Evolutionary conservation across 2,888 invertebrate genomes (phyloP).

Genomic region (Chaitophorus viminalis): DNA sequence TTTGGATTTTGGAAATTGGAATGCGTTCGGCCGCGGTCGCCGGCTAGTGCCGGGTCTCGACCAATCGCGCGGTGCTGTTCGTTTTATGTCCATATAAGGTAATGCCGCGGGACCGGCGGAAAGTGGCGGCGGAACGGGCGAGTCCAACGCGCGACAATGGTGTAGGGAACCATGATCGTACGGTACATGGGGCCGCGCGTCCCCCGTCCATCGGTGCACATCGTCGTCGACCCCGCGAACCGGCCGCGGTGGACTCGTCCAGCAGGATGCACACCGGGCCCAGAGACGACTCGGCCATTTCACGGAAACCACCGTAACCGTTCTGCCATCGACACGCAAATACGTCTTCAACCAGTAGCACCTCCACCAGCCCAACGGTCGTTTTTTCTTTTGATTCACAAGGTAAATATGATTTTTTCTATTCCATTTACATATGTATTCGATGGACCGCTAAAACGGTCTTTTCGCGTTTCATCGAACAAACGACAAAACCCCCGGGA

Average conservation of each 20-base stretch:
- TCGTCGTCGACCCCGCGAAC: background rate
- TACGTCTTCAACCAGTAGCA: conserved; percentile 14
- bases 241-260: conserved; percentile 61
- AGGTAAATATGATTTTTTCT: conserved; percentile 25
- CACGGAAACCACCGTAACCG: conserved; percentile 58
- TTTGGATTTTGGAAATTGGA: conserved; percentile 39
- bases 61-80: conserved; percentile 76
- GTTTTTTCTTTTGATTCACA: background rate
- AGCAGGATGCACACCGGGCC: conserved; percentile 63
- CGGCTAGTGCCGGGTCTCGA: conserved; percentile 67
- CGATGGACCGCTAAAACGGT: background rate
- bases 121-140: conserved; percentile 70
- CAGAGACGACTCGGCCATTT: conserved; percentile 62
- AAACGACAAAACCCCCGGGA: no score
- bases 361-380: conserved; percentile 1
- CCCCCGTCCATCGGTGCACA: background rate
- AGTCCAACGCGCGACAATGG: conserved; percentile 67
- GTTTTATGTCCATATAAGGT: conserved; percentile 87
- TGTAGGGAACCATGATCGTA: conserved; percentile 21
- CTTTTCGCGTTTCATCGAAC: background rate
- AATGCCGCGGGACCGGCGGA: conserved; percentile 74
- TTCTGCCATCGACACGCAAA: conserved; percentile 34
- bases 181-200: background rate
- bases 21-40: conserved; percentile 60
- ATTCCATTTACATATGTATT: no score